Percentiles rank a stretch among this genome's conserved stretches.
Conservation (phyloP, 2,888 invertebrate genomes). For the Blomia tropicalis region DNA sequence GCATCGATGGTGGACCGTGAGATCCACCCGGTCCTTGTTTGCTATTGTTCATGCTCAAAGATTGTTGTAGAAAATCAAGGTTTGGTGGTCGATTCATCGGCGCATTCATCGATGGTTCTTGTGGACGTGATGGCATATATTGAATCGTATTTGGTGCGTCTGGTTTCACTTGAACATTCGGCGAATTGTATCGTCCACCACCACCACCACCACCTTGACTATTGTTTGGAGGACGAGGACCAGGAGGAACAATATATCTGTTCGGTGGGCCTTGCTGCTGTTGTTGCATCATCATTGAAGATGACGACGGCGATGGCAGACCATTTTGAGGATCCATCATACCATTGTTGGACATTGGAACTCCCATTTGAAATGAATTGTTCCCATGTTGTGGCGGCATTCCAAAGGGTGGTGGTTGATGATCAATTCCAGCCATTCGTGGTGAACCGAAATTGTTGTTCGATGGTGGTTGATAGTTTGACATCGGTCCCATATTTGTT, state of each 20-base stretch:
- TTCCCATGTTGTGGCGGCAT: not conserved
- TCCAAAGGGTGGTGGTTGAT: not conserved
- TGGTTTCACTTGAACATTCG: constrained; percentile 75
- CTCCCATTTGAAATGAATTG: not conserved
- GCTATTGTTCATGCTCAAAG: not conserved
- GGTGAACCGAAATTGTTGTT: constrained; percentile 32
- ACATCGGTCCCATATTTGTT: constrained; percentile 18
- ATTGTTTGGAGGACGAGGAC: not conserved
- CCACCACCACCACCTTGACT: not conserved
- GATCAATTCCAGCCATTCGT: constrained; percentile 34
- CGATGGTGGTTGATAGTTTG: too few relatives aligned
- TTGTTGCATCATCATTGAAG: too few relatives aligned
- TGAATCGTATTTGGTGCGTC: constrained; percentile 95
- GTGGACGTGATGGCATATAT: constrained; percentile 87
- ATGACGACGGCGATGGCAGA: not conserved
- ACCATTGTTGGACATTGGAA: constrained; percentile 20
- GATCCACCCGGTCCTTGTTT: constrained; percentile 24
- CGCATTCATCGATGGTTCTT: constrained; percentile 40
- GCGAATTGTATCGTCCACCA: constrained; percentile 51
- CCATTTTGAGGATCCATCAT: constrained; percentile 32
- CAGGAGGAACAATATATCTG: too few relatives aligned
- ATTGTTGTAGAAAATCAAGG: constrained; percentile 71
- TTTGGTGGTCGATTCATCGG: constrained; percentile 52
- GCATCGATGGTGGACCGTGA: constrained; percentile 24
- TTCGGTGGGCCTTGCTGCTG: not conserved